These are phyloP conservation scores for Crocallis elinguaria DNA, from an alignment of 2,888 invertebrate genomes.

Conservation along the genomic window DNA sequence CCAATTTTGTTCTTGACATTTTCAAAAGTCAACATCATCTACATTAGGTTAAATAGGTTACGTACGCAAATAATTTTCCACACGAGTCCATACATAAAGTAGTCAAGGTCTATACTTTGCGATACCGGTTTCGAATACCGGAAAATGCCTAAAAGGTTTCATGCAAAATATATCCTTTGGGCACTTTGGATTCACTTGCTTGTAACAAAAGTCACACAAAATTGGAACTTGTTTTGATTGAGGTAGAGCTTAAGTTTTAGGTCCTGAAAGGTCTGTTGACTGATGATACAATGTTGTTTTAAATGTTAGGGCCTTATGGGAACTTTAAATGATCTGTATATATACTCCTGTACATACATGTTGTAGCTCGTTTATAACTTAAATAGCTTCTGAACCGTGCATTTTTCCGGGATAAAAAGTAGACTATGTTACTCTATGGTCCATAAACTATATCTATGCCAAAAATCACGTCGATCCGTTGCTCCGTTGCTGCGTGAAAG, in stretches of 20 bases:
- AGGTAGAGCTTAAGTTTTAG: background rate
- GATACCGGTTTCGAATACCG: slow-evolving; percentile 30
- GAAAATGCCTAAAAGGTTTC: slow-evolving; percentile 29
- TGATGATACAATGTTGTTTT: slow-evolving; percentile 14
- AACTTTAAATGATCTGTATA: background rate
- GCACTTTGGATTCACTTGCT: slow-evolving; percentile 13
- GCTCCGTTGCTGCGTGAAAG: too few species aligned
- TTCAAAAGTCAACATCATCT: slow-evolving; percentile 1
- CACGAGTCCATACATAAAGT: background rate
- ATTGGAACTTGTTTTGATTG: background rate
- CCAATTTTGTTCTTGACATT: slow-evolving; percentile 17
- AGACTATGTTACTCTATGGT: too few species aligned
- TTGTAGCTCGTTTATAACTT: background rate
- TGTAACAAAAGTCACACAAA: background rate
- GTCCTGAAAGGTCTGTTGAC: background rate
- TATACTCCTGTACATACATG: background rate
- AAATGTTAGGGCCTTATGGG: slow-evolving; percentile 12
- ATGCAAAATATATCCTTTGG: slow-evolving; percentile 6
- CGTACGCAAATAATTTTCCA: background rate
- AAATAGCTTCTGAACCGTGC: background rate
- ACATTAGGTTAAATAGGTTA: background rate
- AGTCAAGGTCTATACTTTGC: slow-evolving; percentile 12
- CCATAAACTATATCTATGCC: too few species aligned
- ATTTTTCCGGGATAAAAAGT: too few species aligned
- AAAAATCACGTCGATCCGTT: too few species aligned